These are phyloP conservation scores for Tupaia tana DNA, from an alignment of 2,113 vertebrate species.

Conservation along the genomic window DNA sequence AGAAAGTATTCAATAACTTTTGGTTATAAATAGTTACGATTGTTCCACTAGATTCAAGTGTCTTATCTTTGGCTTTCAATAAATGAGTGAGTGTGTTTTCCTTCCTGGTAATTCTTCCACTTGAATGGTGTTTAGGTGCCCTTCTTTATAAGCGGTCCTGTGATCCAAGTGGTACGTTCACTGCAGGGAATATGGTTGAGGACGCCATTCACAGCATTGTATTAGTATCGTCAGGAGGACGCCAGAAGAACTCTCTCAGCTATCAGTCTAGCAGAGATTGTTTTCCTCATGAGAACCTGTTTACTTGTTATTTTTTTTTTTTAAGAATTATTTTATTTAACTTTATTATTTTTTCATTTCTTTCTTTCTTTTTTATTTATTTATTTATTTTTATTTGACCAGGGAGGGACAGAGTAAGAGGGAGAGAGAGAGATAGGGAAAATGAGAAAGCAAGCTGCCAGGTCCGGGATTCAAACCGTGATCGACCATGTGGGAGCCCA, in stretches of 20 bases:
- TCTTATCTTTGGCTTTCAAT: not conserved
- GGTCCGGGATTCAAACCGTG: too few relatives aligned
- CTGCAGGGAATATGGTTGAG: not conserved
- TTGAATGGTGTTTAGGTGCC: not conserved
- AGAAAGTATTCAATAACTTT: not conserved
- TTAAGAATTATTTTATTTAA: too few relatives aligned
- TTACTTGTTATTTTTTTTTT: not conserved
- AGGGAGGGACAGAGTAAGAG: too few relatives aligned
- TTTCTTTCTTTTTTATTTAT: too few relatives aligned
- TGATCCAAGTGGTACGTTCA: not conserved
- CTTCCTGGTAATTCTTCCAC: not conserved
- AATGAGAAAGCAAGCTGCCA: too few relatives aligned
- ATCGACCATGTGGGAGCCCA: too few relatives aligned
- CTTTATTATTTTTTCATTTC: too few relatives aligned
- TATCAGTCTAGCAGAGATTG: not conserved
- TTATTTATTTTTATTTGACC: too few relatives aligned
- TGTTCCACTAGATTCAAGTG: not conserved
- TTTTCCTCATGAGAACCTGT: not conserved
- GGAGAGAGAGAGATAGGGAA: too few relatives aligned
- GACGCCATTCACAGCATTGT: not conserved
- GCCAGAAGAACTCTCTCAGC: not conserved
- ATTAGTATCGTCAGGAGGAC: not conserved
- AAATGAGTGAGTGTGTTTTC: not conserved
- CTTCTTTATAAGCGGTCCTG: not conserved
- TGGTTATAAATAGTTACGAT: not conserved